phyloP scores from a whole-genome alignment of 2,113 vertebrate genomes.

The Hoplias malabaricus region DNA sequence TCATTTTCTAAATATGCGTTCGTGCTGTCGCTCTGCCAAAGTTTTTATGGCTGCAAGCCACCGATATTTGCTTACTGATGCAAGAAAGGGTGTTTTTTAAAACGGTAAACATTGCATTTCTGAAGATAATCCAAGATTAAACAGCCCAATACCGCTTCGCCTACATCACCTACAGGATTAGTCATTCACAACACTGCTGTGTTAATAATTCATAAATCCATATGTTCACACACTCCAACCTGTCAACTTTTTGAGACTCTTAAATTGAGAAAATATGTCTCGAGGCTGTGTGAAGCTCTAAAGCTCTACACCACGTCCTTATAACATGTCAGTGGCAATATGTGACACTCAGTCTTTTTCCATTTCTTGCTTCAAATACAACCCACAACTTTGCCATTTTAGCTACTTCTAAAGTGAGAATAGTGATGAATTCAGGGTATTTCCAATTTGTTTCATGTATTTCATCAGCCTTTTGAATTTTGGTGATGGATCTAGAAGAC shows the following conservation, averaged over 20 bases:
- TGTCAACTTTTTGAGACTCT: neutral
- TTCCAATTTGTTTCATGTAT: conserved; percentile 1
- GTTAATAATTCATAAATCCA: neutral
- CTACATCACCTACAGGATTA: neutral
- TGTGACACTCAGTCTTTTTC: neutral
- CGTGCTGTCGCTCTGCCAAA: too few relatives aligned
- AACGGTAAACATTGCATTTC: neutral
- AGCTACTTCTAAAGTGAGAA: neutral
- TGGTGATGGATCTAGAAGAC: conserved; percentile 1
- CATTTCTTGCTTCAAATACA: too few relatives aligned
- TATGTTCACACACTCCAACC: neutral
- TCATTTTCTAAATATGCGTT: too few relatives aligned
- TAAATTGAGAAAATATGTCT: neutral
- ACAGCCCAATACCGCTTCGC: neutral
- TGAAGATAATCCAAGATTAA: neutral
- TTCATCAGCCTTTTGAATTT: conserved; percentile 19
- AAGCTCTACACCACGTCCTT: too few relatives aligned
- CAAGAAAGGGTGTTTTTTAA: too few relatives aligned
- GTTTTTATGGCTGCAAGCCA: too few relatives aligned
- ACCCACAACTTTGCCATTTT: too few relatives aligned
- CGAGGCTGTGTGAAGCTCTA: neutral
- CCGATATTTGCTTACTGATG: too few relatives aligned
- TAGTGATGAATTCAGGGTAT: neutral
- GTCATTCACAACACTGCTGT: neutral
- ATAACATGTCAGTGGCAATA: too few relatives aligned